phyloP scores from a whole-genome alignment of 2,888 invertebrate genomes.

The Argynnis bischoffii region DNA sequence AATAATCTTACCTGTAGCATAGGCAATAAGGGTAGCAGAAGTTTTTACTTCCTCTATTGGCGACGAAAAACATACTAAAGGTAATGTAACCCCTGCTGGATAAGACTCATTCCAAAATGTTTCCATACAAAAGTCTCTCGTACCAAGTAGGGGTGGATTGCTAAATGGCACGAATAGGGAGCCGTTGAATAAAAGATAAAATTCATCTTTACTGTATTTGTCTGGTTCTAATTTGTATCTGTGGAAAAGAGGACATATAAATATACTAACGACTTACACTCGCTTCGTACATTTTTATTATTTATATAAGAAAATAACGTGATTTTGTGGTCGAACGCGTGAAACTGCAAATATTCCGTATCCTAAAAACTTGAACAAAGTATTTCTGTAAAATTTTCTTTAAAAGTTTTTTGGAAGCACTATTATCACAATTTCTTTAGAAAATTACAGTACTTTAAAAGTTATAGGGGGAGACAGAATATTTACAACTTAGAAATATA shows the following conservation, averaged over 20 bases:
- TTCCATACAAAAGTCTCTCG: conserved; percentile 84
- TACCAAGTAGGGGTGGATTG: conserved; percentile 69
- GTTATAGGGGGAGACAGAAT: no score
- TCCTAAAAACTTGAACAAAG: no score
- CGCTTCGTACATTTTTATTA: no score
- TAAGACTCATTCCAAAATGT: conserved; percentile 72
- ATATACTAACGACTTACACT: not conserved
- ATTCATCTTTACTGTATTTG: conserved; percentile 73
- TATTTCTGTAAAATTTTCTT: no score
- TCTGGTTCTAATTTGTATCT: conserved; percentile 82
- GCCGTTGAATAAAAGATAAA: conserved; percentile 82
- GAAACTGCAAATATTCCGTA: no score
- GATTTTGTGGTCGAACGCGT: no score
- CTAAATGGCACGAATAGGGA: conserved; percentile 80
- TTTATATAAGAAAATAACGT: no score
- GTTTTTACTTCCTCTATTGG: conserved; percentile 62
- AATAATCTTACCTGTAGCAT: conserved; percentile 62
- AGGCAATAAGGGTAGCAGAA: conserved; percentile 64
- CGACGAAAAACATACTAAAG: conserved; percentile 78
- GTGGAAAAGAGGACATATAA: conserved; percentile 43
- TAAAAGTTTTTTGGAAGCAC: no score
- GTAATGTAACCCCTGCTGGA: conserved; percentile 74
- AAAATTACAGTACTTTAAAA: no score
- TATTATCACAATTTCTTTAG: no score
- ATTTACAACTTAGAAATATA: no score